Evolutionary conservation across 2,113 vertebrate genomes (phyloP).

Genomic region (Gasterosteus aculeatus): DNA sequence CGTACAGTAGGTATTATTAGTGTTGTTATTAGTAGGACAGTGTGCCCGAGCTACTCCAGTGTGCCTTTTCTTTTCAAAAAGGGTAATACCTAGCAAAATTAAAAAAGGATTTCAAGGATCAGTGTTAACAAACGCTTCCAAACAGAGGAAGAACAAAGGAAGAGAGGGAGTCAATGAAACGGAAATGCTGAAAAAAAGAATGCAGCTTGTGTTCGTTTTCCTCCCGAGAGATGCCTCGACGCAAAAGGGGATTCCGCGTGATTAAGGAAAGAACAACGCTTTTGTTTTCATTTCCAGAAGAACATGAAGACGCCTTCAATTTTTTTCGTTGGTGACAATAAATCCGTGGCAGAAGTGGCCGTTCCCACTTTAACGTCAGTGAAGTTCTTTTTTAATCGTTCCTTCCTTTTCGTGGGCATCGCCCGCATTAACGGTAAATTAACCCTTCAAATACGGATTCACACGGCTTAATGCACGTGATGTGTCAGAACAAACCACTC

Average conservation of each 20-base stretch:
- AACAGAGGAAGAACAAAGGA: background rate
- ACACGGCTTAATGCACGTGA: slow-evolving; percentile 6
- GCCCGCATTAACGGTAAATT: background rate
- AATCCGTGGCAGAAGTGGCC: background rate
- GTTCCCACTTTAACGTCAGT: background rate
- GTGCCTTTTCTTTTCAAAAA: background rate
- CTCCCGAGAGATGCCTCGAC: slow-evolving; percentile 36
- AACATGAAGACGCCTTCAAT: background rate
- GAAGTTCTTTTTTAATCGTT: too few relatives aligned
- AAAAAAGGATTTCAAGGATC: too few relatives aligned
- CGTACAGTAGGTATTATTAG: background rate
- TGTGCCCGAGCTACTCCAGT: background rate
- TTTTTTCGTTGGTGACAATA: background rate
- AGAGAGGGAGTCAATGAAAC: background rate
- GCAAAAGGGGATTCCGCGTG: slow-evolving; percentile 19
- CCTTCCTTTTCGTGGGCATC: background rate
- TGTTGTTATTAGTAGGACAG: background rate
- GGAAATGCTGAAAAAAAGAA: background rate
- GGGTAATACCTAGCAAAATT: background rate
- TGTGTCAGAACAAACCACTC: slow-evolving; percentile 1
- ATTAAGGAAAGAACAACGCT: slow-evolving; percentile 14
- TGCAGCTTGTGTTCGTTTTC: slow-evolving; percentile 60
- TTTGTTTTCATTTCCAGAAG: slow-evolving; percentile 8
- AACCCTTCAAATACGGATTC: background rate
- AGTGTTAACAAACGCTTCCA: background rate